phyloP scores from a whole-genome alignment of 2,113 vertebrate genomes.

The Spizaetus ornatus region DNA sequence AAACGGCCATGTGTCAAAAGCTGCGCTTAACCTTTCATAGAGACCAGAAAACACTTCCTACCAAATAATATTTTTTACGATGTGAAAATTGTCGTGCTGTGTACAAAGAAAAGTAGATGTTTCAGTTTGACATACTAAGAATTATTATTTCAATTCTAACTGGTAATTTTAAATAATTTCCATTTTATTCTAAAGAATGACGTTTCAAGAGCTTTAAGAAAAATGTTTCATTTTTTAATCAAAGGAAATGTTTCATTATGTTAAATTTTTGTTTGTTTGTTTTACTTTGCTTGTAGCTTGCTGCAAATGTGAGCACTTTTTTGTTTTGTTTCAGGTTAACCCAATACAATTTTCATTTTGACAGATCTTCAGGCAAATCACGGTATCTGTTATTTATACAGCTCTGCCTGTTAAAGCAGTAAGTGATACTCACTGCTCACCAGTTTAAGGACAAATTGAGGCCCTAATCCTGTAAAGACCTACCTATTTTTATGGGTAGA shows the following conservation, averaged over 20 bases:
- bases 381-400: not conserved
- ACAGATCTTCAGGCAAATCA: not conserved
- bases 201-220: not conserved
- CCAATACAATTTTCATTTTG: not conserved
- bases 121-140: not conserved
- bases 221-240: constrained; percentile 3
- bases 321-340: constrained; percentile 18
- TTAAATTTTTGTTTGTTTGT: not conserved
- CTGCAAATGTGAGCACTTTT: not conserved
- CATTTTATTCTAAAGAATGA: not conserved
- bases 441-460: constrained; percentile 24
- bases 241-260: not conserved
- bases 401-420: not conserved
- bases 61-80: rapidly evolving
- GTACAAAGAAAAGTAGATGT: not conserved
- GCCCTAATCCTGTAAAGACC: constrained; percentile 43
- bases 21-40: rapidly evolving
- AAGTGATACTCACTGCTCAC: not conserved
- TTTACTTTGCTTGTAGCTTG: not conserved
- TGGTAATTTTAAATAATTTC: not conserved
- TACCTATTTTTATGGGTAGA: constrained; percentile 49
- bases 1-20: rapidly evolving
- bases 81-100: not conserved
- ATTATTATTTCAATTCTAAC: not conserved
- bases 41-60: not conserved